Percentiles rank a stretch among this genome's conserved stretches.
These are phyloP conservation scores for Slavum lentiscoides DNA, from an alignment of 2,888 invertebrate species.

Conservation along the genomic window DNA sequence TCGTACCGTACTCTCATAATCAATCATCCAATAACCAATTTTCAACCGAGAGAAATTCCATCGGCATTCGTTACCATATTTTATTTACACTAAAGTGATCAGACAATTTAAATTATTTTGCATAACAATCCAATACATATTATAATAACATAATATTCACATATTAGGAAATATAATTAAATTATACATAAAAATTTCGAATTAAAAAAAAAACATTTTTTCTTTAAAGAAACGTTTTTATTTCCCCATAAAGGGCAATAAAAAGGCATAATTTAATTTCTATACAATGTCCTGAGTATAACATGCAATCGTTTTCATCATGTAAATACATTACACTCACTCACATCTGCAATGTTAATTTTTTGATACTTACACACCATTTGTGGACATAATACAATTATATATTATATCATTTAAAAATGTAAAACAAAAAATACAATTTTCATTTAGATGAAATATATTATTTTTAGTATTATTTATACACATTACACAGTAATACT, in stretches of 20 bases:
- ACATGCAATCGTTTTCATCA: not conserved
- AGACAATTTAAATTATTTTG: slow-evolving; percentile 29
- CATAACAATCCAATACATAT: not conserved
- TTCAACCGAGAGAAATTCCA: slow-evolving; percentile 23
- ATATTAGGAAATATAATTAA: too few species aligned
- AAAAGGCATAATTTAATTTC: not conserved
- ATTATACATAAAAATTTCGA: not conserved
- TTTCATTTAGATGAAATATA: too few species aligned
- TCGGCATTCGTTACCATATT: not conserved
- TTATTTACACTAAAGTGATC: slow-evolving; percentile 4
- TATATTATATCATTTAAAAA: too few species aligned
- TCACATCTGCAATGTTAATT: too few species aligned
- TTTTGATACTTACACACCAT: too few species aligned
- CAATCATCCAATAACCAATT: slow-evolving; percentile 43
- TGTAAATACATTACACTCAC: not conserved
- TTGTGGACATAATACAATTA: too few species aligned
- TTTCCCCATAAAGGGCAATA: not conserved
- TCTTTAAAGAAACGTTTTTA: not conserved
- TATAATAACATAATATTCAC: not conserved
- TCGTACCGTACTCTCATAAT: slow-evolving; percentile 32
- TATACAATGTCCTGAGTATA: not conserved
- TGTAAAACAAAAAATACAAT: too few species aligned
- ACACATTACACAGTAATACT: too few species aligned
- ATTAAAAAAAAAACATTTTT: not conserved
- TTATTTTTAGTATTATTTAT: too few species aligned